Conservation (phyloP, 2,113 vertebrate genomes). For the Myiopsitta monachus region DNA sequence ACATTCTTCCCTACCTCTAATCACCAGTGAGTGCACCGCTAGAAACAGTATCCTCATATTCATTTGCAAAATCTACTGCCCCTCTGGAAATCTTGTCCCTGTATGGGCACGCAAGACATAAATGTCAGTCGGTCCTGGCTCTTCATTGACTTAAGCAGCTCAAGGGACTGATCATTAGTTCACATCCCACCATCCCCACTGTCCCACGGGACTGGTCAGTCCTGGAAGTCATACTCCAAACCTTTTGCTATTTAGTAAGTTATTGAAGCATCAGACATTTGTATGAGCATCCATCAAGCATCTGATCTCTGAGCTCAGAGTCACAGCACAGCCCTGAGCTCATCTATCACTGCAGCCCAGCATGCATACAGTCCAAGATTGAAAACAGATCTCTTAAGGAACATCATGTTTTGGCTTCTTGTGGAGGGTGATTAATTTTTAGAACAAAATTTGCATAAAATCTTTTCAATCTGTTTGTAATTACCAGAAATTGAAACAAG, state of each 20-base stretch:
- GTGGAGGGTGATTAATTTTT: not conserved
- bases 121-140: not conserved
- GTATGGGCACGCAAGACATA: not conserved
- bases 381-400: not conserved
- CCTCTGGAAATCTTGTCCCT: not conserved
- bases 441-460: not conserved
- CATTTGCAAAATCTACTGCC: not conserved
- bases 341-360: not conserved
- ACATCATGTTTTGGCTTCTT: not conserved
- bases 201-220: not conserved
- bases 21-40: not conserved
- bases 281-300: not conserved
- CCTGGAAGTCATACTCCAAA: not conserved
- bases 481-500: not conserved
- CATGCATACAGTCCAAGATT: not conserved
- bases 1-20: not conserved
- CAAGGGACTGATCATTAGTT: not conserved
- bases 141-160: not conserved
- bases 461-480: not conserved
- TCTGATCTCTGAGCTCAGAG: not conserved
- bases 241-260: not conserved
- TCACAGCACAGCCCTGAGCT: not conserved
- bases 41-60: not conserved
- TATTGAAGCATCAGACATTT: not conserved
- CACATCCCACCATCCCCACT: not conserved